A percentile compares a stretch with the other conserved stretches of the same genome.
Conservation (phyloP, 2,113 vertebrate genomes). For the Limnothrissa miodon region DNA sequence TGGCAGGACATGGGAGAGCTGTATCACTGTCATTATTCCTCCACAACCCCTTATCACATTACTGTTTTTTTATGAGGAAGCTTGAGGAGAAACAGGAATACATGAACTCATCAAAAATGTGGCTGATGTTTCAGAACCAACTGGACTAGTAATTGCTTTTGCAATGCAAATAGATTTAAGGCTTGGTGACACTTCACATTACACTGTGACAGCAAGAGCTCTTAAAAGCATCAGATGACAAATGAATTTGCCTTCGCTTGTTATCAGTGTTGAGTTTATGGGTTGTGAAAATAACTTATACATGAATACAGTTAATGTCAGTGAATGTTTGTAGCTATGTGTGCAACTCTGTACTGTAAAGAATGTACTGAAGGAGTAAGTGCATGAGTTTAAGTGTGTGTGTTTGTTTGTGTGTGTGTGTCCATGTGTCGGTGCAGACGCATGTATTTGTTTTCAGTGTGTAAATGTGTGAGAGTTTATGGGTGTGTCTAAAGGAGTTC, state of each 20-base stretch:
- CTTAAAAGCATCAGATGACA: neutral
- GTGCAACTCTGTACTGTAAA: neutral
- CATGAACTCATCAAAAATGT: neutral
- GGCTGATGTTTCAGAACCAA: neutral
- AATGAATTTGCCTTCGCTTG: neutral
- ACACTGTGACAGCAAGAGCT: neutral
- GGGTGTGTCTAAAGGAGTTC: neutral
- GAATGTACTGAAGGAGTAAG: neutral
- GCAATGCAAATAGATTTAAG: neutral
- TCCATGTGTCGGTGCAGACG: neutral
- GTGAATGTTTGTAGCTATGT: neutral
- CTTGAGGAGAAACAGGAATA: neutral
- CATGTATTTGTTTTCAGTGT: neutral
- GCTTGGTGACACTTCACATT: neutral
- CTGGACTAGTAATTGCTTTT: neutral
- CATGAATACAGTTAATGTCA: neutral
- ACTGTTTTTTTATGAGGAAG: neutral
- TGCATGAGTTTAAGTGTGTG: neutral
- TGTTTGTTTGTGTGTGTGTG: neutral
- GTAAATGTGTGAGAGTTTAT: neutral
- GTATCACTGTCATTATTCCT: neutral
- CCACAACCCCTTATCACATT: neutral
- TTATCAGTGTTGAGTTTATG: slow-evolving; percentile 6
- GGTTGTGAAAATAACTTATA: neutral
- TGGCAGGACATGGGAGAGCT: neutral